A percentile compares a stretch with the other conserved stretches of the same genome.
Conservation (phyloP, 2,888 invertebrate genomes). For the Colletes collaris region DNA sequence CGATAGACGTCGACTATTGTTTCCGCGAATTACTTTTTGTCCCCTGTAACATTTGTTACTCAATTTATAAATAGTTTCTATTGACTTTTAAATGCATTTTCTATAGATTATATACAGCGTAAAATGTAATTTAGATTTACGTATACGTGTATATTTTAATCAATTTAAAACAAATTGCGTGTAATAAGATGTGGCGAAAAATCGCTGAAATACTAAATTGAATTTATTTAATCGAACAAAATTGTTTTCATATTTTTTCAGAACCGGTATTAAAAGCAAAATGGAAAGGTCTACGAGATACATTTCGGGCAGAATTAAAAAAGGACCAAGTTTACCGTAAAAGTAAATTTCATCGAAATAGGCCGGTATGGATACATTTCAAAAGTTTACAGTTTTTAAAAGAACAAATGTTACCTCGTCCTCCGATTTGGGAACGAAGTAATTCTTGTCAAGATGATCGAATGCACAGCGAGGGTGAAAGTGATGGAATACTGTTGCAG, state of each 20-base stretch:
- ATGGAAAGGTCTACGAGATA: constrained; percentile 82
- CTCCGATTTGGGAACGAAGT: constrained; percentile 79
- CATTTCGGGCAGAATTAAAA: constrained; percentile 81
- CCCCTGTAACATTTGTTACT: neutral
- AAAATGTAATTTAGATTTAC: neutral
- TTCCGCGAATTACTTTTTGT: constrained; percentile 14
- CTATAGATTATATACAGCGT: neutral
- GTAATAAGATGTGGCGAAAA: neutral
- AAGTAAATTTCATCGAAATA: constrained; percentile 76
- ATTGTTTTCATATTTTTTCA: constrained; percentile 57
- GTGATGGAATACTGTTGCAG: constrained; percentile 43
- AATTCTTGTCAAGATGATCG: constrained; percentile 60
- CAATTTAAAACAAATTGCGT: neutral
- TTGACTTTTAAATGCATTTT: neutral
- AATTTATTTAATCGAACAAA: neutral
- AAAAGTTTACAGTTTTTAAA: constrained; percentile 81
- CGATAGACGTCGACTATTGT: constrained; percentile 39
- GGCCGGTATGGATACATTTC: constrained; percentile 81
- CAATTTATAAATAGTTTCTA: neutral
- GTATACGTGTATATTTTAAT: no score
- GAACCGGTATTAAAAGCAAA: constrained; percentile 78
- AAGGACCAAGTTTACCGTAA: constrained; percentile 79
- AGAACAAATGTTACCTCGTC: constrained; percentile 81
- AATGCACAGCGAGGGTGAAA: constrained; percentile 62
- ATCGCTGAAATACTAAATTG: neutral